Evolutionary conservation across 2,113 vertebrate genomes (phyloP).

Genomic region (Recurvirostra avosetta): DNA sequence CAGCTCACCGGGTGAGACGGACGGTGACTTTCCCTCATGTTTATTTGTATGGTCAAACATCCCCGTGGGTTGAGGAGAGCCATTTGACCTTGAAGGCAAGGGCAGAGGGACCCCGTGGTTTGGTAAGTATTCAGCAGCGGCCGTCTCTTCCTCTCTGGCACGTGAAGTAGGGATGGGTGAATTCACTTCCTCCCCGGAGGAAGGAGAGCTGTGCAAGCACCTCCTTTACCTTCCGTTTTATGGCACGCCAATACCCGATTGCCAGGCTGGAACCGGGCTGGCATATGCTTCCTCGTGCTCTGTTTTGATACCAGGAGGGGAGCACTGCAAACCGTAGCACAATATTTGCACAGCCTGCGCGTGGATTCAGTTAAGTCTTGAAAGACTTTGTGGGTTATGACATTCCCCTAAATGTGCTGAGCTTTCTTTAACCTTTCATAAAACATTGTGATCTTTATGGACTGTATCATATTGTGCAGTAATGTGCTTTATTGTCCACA

Average conservation of each 20-base stretch:
- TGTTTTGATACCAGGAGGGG: neutral
- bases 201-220: neutral
- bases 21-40: rapidly evolving
- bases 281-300: neutral
- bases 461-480: conserved; percentile 99
- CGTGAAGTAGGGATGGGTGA: neutral
- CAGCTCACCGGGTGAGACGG: rapidly evolving
- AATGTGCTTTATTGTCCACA: conserved; percentile 99
- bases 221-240: neutral
- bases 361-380: conserved; percentile 75
- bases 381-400: conserved; percentile 90
- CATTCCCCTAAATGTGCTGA: conserved; percentile 97
- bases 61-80: neutral
- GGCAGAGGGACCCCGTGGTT: neutral
- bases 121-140: rapidly evolving
- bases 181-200: neutral
- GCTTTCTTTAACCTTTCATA: conserved; percentile 99
- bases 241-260: neutral
- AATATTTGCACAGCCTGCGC: conserved; percentile 70
- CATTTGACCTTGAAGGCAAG: neutral
- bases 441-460: conserved; percentile 99
- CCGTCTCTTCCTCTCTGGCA: neutral
- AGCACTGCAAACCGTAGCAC: neutral
- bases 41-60: neutral
- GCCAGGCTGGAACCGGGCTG: neutral